Conservation (phyloP, 2,113 vertebrate species). For the Hydrochoerus hydrochaeris region DNA sequence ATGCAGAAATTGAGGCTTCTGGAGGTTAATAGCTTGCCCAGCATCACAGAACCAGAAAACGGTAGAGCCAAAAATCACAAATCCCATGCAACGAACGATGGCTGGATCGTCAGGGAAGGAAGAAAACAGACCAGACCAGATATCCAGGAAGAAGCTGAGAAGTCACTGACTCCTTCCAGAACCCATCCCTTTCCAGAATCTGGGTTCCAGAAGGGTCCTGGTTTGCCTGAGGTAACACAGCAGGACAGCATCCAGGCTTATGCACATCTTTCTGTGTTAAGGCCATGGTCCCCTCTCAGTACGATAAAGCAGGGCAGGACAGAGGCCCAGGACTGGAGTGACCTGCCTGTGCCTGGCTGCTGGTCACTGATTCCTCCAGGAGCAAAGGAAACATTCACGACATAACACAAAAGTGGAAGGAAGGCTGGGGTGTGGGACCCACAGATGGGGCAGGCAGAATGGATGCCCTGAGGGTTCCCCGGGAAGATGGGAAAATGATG, state of each 20-base stretch:
- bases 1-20: not conserved
- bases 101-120: not conserved
- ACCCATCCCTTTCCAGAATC: not conserved
- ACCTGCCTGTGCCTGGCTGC: not conserved
- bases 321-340: accelerated
- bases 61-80: not conserved
- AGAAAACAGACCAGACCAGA: not conserved
- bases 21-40: slow-evolving; percentile 23
- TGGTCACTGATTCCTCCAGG: no score
- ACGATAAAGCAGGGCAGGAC: accelerated
- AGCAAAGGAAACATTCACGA: not conserved
- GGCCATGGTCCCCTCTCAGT: not conserved
- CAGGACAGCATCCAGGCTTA: not conserved
- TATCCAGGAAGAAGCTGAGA: not conserved
- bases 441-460: not conserved
- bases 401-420: not conserved
- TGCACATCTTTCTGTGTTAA: not conserved
- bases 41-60: not conserved
- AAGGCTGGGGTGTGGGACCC: not conserved
- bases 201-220: accelerated
- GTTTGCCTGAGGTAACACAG: not conserved
- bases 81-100: accelerated
- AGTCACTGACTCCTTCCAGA: not conserved
- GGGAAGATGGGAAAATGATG: not conserved
- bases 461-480: not conserved